Conservation (phyloP, 1,140 invertebrate species). For the Homalodisca vitripennis region DNA sequence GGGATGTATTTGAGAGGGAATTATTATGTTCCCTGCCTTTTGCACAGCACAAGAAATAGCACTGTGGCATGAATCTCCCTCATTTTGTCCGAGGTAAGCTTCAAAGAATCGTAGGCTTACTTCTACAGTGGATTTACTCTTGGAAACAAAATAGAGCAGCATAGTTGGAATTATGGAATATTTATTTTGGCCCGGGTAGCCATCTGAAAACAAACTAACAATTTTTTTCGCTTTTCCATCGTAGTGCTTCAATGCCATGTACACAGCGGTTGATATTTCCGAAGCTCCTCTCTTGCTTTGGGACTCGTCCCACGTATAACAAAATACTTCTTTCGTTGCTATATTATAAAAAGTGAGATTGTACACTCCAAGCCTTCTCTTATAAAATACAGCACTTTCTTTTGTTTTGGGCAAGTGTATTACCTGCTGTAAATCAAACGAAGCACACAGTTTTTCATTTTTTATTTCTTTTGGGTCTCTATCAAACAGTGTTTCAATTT, state of each 20-base stretch:
- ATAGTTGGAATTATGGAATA: no score
- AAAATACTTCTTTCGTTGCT: conserved; percentile 1
- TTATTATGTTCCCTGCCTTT: not conserved
- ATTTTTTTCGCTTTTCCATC: not conserved
- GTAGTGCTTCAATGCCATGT: conserved; percentile 5
- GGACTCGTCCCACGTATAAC: no score
- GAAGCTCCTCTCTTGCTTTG: conserved; percentile 1
- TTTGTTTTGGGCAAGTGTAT: not conserved
- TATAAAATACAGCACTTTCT: conserved; percentile 15
- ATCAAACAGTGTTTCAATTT: not conserved
- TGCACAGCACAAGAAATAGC: not conserved
- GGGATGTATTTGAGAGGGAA: conserved; percentile 4
- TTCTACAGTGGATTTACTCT: no score
- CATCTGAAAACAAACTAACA: no score
- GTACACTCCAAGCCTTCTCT: conserved; percentile 6
- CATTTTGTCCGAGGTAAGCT: no score
- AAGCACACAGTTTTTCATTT: not conserved
- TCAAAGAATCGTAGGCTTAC: no score
- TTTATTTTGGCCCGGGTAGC: no score
- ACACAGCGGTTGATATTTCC: conserved; percentile 10
- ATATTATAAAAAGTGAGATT: conserved; percentile 10
- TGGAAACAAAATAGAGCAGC: no score
- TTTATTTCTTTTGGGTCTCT: not conserved
- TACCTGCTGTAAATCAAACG: not conserved
- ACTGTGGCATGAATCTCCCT: conserved; percentile 11